Evolutionary conservation across 2,113 vertebrate genomes (phyloP).

Genomic region (Tinamus guttatus): DNA sequence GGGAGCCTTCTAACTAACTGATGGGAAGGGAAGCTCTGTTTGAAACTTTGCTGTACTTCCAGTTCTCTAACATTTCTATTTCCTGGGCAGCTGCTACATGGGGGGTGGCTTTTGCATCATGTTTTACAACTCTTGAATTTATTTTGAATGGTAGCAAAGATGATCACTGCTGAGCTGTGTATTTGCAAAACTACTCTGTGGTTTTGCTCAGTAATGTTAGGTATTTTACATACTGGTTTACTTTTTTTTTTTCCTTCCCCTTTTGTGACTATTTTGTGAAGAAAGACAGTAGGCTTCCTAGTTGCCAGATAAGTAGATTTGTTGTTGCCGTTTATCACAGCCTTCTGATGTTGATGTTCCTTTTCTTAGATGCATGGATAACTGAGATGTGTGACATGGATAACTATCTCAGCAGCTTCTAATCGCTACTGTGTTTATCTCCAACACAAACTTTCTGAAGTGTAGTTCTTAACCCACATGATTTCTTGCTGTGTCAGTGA

Average conservation of each 20-base stretch:
- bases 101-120: background rate
- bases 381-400: background rate
- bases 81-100: background rate
- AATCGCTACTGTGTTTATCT: background rate
- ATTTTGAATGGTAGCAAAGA: background rate
- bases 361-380: background rate
- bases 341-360: background rate
- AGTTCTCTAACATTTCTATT: background rate
- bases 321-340: background rate
- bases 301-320: background rate
- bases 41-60: background rate
- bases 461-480: fast-evolving
- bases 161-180: background rate
- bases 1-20: background rate
- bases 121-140: background rate
- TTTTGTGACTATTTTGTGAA: background rate
- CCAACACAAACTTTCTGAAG: background rate
- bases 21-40: background rate
- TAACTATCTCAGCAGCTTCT: background rate
- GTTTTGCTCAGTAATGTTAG: background rate
- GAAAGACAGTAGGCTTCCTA: background rate
- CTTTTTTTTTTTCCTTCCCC: background rate
- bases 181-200: background rate
- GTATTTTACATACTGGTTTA: background rate
- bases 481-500: background rate